Percentiles rank a stretch among this genome's conserved stretches.
Conservation (phyloP, 2,888 invertebrate genomes). For the Drosophila sordidapex region DNA sequence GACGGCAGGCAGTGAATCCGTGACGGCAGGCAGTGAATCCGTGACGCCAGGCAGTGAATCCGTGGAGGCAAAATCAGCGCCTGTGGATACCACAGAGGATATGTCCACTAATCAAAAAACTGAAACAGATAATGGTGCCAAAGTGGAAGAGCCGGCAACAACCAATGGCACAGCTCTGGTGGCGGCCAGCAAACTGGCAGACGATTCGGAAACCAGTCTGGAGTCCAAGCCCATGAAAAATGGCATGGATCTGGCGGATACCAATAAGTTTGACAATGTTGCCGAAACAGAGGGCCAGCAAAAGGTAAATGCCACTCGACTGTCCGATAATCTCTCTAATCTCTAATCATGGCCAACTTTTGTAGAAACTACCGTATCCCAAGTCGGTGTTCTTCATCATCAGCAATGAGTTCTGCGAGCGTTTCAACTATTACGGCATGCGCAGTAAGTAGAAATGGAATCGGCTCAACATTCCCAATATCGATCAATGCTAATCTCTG, state of each 20-base stretch:
- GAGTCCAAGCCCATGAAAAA: slow-evolving; percentile 36
- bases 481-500: not conserved
- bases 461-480: not conserved
- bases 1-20: not conserved
- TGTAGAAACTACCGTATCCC: slow-evolving; percentile 86
- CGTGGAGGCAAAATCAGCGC: slow-evolving; percentile 3
- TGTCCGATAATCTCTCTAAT: not conserved
- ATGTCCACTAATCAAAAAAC: not conserved
- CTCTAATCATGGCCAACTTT: not conserved
- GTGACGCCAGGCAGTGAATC: not conserved
- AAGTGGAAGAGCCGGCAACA: not conserved
- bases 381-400: slow-evolving; percentile 95
- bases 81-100: not conserved
- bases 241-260: slow-evolving; percentile 46
- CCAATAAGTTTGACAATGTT: slow-evolving; percentile 48
- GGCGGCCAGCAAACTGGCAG: slow-evolving; percentile 27
- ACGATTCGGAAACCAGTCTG: slow-evolving; percentile 12
- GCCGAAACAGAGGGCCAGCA: slow-evolving; percentile 80
- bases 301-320: slow-evolving; percentile 61
- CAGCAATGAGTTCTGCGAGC: slow-evolving; percentile 97
- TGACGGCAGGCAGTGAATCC: not conserved
- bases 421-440: slow-evolving; percentile 98
- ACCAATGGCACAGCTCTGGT: slow-evolving; percentile 46
- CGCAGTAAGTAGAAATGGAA: slow-evolving; percentile 88
- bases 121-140: not conserved